phyloP scores from a whole-genome alignment of 2,888 invertebrate species.

The Sericinus montela region DNA sequence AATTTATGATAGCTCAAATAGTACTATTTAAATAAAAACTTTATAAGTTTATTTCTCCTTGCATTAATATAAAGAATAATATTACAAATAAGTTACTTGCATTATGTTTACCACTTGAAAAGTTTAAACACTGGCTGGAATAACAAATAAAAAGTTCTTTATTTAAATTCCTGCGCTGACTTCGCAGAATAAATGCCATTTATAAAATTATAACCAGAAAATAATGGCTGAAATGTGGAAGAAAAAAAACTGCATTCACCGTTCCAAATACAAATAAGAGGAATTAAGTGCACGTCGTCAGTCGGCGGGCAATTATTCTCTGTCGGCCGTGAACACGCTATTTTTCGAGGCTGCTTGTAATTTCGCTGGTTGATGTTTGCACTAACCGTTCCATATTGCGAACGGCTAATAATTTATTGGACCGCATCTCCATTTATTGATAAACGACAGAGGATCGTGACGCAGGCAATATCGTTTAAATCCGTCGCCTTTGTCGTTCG shows the following conservation, averaged over 20 bases:
- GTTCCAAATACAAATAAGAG: slow-evolving; percentile 53
- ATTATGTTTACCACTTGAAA: no score
- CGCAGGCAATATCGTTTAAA: slow-evolving; percentile 18
- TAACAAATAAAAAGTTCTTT: not conserved
- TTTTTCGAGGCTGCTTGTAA: slow-evolving; percentile 57
- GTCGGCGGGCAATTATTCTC: slow-evolving; percentile 59
- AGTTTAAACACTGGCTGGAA: not conserved
- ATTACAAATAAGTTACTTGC: not conserved
- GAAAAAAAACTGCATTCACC: slow-evolving; percentile 21
- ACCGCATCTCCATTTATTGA: slow-evolving; percentile 56
- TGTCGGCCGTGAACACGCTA: slow-evolving; percentile 42
- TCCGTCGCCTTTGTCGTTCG: slow-evolving; percentile 16
- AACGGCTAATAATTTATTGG: slow-evolving; percentile 52
- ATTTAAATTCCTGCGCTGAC: slow-evolving; percentile 1
- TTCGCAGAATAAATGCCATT: not conserved
- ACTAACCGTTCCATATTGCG: slow-evolving; percentile 45
- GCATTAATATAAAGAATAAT: not conserved
- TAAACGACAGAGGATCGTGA: slow-evolving; percentile 38
- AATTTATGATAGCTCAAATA: not conserved
- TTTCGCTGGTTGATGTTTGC: slow-evolving; percentile 55
- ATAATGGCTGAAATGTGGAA: slow-evolving; percentile 1
- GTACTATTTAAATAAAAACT: not conserved
- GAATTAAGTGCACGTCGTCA: slow-evolving; percentile 55
- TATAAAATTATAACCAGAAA: slow-evolving; percentile 12
- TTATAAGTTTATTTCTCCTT: not conserved